phyloP scores from a whole-genome alignment of 2,113 vertebrate genomes.

The chimpanzee (Pan troglodytes) region NHGRI_mPanTro3-v2.1_pri NC_072398.2:172123001-172123500 shows the following conservation, averaged over 20 bases:
- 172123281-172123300: background rate
- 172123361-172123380: background rate
- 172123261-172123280: background rate
- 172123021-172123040: background rate
- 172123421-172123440: background rate
- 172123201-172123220: background rate
- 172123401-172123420: background rate
- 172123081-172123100: background rate
- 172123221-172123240: background rate
- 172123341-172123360: background rate
- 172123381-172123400: background rate
- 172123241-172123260: background rate
- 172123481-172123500: background rate
- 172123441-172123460: slow-evolving; percentile 2
- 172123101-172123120: background rate
- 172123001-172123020: background rate
- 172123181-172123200: background rate
- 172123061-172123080: fast-evolving
- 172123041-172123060: background rate
- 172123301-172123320: background rate
- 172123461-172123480: background rate
- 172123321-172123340: background rate
- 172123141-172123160: background rate
- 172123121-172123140: background rate
- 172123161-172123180: background rate